Evolutionary conservation across 2,797 vertebrate genomes (phyloP).

Genomic region (Helicolenus hilgendorfi): DNA sequence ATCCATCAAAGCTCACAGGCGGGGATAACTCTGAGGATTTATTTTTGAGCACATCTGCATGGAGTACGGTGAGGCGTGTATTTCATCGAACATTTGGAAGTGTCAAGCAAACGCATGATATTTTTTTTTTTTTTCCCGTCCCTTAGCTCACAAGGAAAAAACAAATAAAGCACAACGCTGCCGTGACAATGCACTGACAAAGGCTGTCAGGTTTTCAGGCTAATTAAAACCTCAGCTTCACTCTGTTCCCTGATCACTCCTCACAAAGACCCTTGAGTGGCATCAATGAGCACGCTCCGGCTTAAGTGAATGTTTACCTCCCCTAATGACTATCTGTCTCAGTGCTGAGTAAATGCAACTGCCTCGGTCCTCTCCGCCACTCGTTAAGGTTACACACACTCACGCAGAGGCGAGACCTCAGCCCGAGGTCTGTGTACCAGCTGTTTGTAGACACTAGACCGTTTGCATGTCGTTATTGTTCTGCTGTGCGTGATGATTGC

Average conservation of each 20-base stretch:
- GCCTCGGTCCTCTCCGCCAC: slow-evolving; percentile 50
- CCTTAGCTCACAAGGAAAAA: not conserved
- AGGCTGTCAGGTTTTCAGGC: slow-evolving; percentile 84
- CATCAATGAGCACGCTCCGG: slow-evolving; percentile 80
- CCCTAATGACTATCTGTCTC: slow-evolving; percentile 88
- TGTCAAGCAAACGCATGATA: not conserved
- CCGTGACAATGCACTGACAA: slow-evolving; percentile 76
- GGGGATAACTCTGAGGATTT: slow-evolving; percentile 14
- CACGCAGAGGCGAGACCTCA: slow-evolving; percentile 42
- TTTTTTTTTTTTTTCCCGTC: not conserved
- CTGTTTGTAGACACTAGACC: slow-evolving; percentile 47
- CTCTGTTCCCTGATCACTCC: slow-evolving; percentile 82
- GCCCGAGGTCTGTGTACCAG: slow-evolving; percentile 23
- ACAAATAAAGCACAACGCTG: slow-evolving; percentile 31
- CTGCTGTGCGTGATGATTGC: slow-evolving; percentile 19
- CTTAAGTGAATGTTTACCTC: slow-evolving; percentile 90
- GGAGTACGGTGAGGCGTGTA: not conserved
- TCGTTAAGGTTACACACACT: slow-evolving; percentile 44
- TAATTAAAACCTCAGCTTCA: slow-evolving; percentile 89
- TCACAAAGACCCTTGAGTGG: slow-evolving; percentile 84
- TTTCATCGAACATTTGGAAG: slow-evolving; percentile 18
- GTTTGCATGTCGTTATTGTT: slow-evolving; percentile 54
- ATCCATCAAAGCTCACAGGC: slow-evolving; percentile 4
- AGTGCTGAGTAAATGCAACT: slow-evolving; percentile 76
- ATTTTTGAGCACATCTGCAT: not conserved